phyloP scores from a whole-genome alignment of 2,888 invertebrate species.

The Thecophora atra region DNA sequence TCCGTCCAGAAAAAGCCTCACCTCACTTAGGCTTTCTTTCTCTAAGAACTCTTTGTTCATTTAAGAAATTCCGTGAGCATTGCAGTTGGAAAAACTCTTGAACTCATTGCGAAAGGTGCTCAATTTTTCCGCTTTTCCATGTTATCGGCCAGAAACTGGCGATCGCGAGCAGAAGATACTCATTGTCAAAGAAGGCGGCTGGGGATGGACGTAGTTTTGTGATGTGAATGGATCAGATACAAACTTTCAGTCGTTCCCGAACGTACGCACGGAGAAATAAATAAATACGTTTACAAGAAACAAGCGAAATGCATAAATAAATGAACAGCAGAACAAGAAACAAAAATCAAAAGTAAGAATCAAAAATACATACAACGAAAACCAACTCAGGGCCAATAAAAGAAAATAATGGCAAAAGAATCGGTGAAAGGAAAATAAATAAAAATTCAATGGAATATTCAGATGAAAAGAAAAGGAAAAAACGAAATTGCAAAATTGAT shows the following conservation, averaged over 20 bases:
- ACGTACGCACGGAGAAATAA: constrained; percentile 44
- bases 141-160: constrained; percentile 17
- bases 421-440: background rate
- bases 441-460: background rate
- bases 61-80: constrained; percentile 13
- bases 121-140: constrained; percentile 35
- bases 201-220: constrained; percentile 17
- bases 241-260: constrained; percentile 51
- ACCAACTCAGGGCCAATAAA: constrained; percentile 24
- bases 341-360: constrained; percentile 11
- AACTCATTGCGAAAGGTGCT: constrained; percentile 21
- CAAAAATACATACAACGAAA: constrained; percentile 12
- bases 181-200: background rate
- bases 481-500: too few relatives aligned
- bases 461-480: background rate
- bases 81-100: constrained; percentile 12
- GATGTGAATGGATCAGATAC: constrained; percentile 46
- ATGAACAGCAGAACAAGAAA: background rate
- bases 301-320: background rate
- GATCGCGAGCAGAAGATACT: constrained; percentile 2
- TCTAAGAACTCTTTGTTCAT: too few relatives aligned
- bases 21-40: background rate
- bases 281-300: background rate
- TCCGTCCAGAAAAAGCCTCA: background rate
- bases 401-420: background rate